Conservation (phyloP, 1,140 invertebrate species). For the Drosophila kurseongensis region DNA sequence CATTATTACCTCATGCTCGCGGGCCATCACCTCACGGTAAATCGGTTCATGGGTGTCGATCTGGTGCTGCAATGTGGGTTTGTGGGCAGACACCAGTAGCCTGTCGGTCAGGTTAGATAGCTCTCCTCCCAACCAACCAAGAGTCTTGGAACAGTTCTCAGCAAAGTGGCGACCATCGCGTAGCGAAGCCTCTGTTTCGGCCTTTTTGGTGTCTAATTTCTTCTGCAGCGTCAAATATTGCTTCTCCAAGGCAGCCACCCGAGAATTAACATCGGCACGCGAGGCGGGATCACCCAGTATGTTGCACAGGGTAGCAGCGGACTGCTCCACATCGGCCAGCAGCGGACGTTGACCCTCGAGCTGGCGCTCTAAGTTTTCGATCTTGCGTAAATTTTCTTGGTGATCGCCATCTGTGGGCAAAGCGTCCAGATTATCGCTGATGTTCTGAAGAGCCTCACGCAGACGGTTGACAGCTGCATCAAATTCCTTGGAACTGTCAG, state of each 20-base stretch:
- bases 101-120: constrained; percentile 90
- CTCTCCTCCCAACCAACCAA: constrained; percentile 94
- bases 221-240: constrained; percentile 94
- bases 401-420: constrained; percentile 93
- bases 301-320: constrained; percentile 93
- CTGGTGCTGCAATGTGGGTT: constrained; percentile 93
- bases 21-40: constrained; percentile 94
- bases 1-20: constrained; percentile 97
- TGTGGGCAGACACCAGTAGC: constrained; percentile 93
- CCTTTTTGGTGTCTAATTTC: constrained; percentile 95
- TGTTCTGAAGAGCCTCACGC: constrained; percentile 92
- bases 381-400: constrained; percentile 93
- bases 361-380: constrained; percentile 94
- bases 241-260: constrained; percentile 92
- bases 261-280: constrained; percentile 94
- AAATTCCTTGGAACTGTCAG: constrained; percentile 95
- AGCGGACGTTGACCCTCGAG: constrained; percentile 94
- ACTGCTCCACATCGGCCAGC: constrained; percentile 93
- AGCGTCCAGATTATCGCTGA: constrained; percentile 94
- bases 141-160: constrained; percentile 92
- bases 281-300: constrained; percentile 96
- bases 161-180: constrained; percentile 94
- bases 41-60: constrained; percentile 94
- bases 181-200: constrained; percentile 94
- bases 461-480: constrained; percentile 93